phyloP scores from a whole-genome alignment of 2,888 invertebrate genomes.

The Molanna angustata region DNA sequence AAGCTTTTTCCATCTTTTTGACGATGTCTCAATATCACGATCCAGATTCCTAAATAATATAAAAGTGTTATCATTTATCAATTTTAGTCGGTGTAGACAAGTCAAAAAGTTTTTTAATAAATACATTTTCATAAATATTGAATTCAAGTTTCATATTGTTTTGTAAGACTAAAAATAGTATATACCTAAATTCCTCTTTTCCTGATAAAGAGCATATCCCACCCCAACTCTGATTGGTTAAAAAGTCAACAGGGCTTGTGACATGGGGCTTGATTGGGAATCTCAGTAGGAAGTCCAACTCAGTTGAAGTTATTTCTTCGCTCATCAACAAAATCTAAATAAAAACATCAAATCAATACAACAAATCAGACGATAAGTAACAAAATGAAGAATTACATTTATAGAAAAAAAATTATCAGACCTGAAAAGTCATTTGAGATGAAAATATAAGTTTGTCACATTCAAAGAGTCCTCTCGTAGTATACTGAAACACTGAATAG shows the following conservation, averaged over 20 bases:
- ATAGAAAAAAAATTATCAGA: slow-evolving; percentile 38
- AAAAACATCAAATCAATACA: not conserved
- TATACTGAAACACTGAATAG: slow-evolving; percentile 93
- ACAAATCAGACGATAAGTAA: not conserved
- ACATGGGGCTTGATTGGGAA: slow-evolving; percentile 92
- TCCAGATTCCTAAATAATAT: slow-evolving; percentile 71
- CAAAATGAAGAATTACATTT: not conserved
- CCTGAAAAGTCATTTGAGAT: slow-evolving; percentile 95
- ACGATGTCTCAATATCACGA: slow-evolving; percentile 91
- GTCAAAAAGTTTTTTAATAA: too few relatives aligned
- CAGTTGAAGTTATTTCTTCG: slow-evolving; percentile 80
- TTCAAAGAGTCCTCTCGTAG: slow-evolving; percentile 91
- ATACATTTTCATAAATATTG: slow-evolving; percentile 11
- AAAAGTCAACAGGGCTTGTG: slow-evolving; percentile 91
- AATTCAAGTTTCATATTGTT: not conserved
- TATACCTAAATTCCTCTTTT: slow-evolving; percentile 80
- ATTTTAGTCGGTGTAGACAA: too few relatives aligned
- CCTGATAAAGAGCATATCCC: slow-evolving; percentile 88
- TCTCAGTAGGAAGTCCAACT: slow-evolving; percentile 88
- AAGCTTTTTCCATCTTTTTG: slow-evolving; percentile 97
- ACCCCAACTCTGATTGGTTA: slow-evolving; percentile 91
- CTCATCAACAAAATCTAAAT: slow-evolving; percentile 78
- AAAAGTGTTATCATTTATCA: too few relatives aligned
- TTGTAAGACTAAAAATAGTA: slow-evolving; percentile 1
- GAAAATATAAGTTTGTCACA: slow-evolving; percentile 95